These are phyloP conservation scores for Vollenhovia emeryi DNA, from an alignment of 1,140 invertebrate genomes.

Conservation along the genomic window DNA sequence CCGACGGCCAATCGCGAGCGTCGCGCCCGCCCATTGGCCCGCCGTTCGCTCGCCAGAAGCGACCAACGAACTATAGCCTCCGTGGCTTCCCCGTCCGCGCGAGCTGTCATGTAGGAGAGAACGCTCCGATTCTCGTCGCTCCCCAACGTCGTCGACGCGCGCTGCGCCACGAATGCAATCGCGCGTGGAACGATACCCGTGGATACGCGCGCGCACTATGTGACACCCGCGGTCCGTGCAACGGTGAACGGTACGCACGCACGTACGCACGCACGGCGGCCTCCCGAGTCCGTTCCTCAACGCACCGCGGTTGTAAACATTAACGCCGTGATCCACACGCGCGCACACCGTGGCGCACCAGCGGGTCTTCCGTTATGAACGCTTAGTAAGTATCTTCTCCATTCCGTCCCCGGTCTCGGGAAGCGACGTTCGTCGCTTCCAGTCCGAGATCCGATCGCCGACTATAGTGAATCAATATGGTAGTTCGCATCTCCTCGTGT, in stretches of 20 bases:
- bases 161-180: constrained; percentile 10
- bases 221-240: neutral
- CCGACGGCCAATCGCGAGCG: no score
- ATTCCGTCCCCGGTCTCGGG: neutral
- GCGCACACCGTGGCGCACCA: constrained; percentile 12
- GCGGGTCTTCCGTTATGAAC: constrained; percentile 62
- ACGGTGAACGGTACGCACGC: neutral
- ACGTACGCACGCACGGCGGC: neutral
- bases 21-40: neutral
- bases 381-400: constrained; percentile 59
- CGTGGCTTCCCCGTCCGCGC: constrained; percentile 2
- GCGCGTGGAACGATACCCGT: neutral
- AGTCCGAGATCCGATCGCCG: neutral
- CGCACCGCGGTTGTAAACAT: constrained; percentile 38
- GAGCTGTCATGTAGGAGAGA: constrained; percentile 11
- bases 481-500: neutral
- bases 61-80: neutral
- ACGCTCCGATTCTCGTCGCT: neutral
- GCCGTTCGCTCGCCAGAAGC: neutral
- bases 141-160: neutral
- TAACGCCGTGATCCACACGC: constrained; percentile 28
- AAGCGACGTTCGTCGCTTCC: no score
- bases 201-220: neutral
- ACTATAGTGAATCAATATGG: constrained; percentile 9
- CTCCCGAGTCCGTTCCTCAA: neutral